Conservation (phyloP, 37 sponge, comb jelly and placozoan genomes). For the Lycopodina hypogea region DNA sequence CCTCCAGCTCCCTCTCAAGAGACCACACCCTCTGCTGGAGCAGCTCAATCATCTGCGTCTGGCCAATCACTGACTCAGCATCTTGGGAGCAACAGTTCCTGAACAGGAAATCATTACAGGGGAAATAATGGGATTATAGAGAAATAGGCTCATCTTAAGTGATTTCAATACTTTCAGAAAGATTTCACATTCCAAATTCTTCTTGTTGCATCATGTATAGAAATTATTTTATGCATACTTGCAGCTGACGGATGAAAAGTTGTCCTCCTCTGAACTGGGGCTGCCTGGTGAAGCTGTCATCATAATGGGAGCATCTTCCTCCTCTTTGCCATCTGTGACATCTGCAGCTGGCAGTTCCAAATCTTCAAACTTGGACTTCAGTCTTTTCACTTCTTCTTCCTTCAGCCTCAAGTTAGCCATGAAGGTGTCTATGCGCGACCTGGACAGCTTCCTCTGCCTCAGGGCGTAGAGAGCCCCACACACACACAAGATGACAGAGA, state of each 20-base stretch:
- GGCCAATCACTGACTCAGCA: not conserved
- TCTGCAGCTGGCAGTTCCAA: not conserved
- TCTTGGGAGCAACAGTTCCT: constrained; percentile 13
- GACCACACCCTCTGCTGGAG: constrained; percentile 24
- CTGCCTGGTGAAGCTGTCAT: not conserved
- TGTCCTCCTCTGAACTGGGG: not conserved
- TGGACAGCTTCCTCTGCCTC: constrained; percentile 30
- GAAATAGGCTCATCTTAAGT: not conserved
- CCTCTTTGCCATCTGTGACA: not conserved
- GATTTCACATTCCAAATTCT: no score
- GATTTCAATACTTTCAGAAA: no score
- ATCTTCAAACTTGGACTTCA: constrained; percentile 39
- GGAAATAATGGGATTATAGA: not conserved
- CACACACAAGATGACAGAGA: constrained; percentile 37
- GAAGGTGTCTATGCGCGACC: constrained; percentile 42
- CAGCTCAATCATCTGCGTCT: constrained; percentile 9
- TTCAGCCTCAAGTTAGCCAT: constrained; percentile 35
- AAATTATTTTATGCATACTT: not conserved
- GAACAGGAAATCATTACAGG: not conserved
- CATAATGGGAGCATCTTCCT: not conserved
- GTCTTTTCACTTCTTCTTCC: constrained; percentile 42
- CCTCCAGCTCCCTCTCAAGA: constrained; percentile 34
- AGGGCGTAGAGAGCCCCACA: constrained; percentile 22
- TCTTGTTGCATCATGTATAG: not conserved
- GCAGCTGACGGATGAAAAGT: not conserved